Evolutionary conservation across 1,140 invertebrate genomes (phyloP).

Genomic region (Thrips palmi): DNA sequence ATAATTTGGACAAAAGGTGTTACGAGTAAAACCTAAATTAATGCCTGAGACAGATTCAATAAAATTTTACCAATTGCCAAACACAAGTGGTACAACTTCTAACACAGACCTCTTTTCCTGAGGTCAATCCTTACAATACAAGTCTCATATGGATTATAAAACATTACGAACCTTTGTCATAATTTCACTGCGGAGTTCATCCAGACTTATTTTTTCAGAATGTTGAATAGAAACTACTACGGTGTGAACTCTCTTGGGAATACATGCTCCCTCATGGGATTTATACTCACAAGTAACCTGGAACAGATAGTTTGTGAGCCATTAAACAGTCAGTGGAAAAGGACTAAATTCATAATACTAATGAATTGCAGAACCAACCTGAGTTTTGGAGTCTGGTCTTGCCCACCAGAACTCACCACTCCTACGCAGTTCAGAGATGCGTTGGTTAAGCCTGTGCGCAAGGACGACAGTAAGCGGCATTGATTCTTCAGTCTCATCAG

Average conservation of each 20-base stretch:
- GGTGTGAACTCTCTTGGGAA: slow-evolving; percentile 87
- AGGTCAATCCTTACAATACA: no score
- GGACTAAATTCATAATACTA: no score
- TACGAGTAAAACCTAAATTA: no score
- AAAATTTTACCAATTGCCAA: slow-evolving; percentile 73
- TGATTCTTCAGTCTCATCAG: slow-evolving; percentile 95
- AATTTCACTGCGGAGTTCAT: slow-evolving; percentile 69
- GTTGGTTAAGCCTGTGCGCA: slow-evolving; percentile 81
- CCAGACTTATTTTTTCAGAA: slow-evolving; percentile 72
- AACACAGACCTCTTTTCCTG: no score
- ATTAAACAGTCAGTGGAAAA: no score
- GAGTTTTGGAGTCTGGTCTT: slow-evolving; percentile 91
- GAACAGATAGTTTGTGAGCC: slow-evolving; percentile 15
- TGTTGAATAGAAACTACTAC: slow-evolving; percentile 92
- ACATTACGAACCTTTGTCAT: slow-evolving; percentile 84
- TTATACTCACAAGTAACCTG: slow-evolving; percentile 65
- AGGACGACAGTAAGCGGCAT: slow-evolving; percentile 91
- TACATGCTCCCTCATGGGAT: slow-evolving; percentile 64
- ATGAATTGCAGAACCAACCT: slow-evolving; percentile 43
- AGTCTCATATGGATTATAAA: no score
- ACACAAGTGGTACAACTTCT: slow-evolving; percentile 74
- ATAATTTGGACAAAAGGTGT: no score
- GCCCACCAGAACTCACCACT: slow-evolving; percentile 83
- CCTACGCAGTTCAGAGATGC: slow-evolving; percentile 72
- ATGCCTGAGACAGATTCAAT: no score